Conservation (phyloP, 2,797 vertebrate genomes). For the Synaphobranchus kaupii region DNA sequence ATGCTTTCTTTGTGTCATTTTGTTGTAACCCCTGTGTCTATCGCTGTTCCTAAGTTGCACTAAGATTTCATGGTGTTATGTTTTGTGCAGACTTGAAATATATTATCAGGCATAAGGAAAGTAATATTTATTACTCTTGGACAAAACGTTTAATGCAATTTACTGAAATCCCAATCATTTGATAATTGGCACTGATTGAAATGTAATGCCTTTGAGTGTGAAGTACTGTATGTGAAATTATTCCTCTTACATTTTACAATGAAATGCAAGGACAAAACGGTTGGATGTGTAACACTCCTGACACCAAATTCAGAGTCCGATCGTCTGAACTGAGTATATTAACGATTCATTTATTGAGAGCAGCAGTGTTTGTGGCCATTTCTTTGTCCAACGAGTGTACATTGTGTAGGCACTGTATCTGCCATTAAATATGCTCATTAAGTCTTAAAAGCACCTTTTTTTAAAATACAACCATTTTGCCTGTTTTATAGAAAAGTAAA, state of each 20-base stretch:
- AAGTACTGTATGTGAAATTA: conserved; percentile 5
- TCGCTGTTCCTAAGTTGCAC: conserved; percentile 31
- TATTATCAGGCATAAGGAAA: conserved; percentile 14
- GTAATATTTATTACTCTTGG: conserved; percentile 26
- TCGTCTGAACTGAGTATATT: background rate
- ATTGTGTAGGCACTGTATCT: background rate
- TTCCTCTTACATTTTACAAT: conserved; percentile 4
- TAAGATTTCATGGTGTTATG: conserved; percentile 19
- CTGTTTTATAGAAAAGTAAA: background rate
- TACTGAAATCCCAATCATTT: background rate
- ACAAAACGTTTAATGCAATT: background rate
- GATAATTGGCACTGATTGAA: background rate
- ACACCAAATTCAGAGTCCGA: conserved; percentile 8
- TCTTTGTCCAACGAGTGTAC: background rate
- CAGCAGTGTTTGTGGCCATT: conserved; percentile 5
- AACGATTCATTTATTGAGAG: background rate
- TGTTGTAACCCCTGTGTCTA: conserved; percentile 8
- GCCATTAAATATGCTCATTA: background rate
- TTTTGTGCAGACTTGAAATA: conserved; percentile 12
- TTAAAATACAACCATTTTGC: conserved; percentile 6
- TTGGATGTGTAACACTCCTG: conserved; percentile 12
- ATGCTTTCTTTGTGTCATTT: conserved; percentile 22
- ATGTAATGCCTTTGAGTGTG: background rate
- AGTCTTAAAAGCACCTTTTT: background rate
- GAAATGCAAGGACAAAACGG: conserved; percentile 1